Evolutionary conservation across 2,797 vertebrate genomes (phyloP).

Genomic region (Oophaga sylvatica): DNA sequence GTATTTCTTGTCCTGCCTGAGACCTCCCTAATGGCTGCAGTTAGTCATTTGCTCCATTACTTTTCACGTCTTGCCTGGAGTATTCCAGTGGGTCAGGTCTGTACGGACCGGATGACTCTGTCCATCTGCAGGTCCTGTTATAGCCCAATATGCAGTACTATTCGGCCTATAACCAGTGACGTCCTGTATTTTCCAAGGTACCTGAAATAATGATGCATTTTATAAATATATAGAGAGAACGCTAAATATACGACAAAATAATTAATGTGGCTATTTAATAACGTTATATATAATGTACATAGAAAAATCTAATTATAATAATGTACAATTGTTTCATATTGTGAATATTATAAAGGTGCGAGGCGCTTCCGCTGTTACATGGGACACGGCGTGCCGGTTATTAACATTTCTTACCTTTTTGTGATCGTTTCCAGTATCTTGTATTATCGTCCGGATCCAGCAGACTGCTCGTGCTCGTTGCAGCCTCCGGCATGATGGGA

Average conservation of each 20-base stretch:
- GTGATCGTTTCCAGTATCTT: no score
- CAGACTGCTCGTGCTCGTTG: no score
- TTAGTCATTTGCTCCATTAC: no score
- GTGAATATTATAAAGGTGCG: constrained; percentile 26
- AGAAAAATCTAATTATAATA: constrained; percentile 60
- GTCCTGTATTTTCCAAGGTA: neutral
- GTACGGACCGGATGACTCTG: no score
- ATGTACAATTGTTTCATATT: constrained; percentile 52
- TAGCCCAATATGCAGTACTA: neutral
- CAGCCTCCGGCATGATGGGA: neutral
- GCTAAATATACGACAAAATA: constrained; percentile 70
- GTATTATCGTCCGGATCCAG: neutral
- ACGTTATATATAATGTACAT: constrained; percentile 59
- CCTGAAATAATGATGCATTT: constrained; percentile 45
- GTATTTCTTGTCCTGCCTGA: no score
- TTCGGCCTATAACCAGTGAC: neutral
- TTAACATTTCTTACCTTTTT: neutral
- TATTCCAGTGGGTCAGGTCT: no score
- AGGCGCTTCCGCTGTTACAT: neutral
- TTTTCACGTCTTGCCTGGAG: no score
- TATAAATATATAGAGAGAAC: constrained; percentile 71
- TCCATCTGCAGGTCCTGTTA: neutral
- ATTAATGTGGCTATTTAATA: constrained; percentile 60
- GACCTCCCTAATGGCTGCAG: no score
- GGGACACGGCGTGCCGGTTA: neutral